A percentile compares a stretch with the other conserved stretches of the same genome.
Conservation (phyloP, 2,113 vertebrate genomes). For the Eretmochelys imbricata region DNA sequence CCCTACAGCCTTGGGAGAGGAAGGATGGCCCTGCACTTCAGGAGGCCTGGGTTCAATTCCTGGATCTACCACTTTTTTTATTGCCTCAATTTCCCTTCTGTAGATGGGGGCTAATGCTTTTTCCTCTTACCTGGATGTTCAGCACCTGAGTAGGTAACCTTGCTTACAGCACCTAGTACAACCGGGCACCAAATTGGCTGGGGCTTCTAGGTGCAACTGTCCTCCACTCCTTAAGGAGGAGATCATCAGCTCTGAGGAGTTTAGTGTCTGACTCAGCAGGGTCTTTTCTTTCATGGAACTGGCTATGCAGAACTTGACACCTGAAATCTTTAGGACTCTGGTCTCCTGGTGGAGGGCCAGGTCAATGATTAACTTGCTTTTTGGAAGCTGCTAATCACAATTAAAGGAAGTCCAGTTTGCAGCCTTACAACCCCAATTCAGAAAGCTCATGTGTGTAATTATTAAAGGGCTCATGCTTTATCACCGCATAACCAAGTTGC, state of each 20-base stretch:
- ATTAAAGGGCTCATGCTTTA: conserved; percentile 72
- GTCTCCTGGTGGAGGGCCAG: conserved; percentile 35
- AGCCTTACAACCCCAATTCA: conserved; percentile 20
- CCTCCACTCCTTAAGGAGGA: background rate
- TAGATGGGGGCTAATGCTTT: background rate
- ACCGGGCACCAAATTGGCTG: accelerated
- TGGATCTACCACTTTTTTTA: accelerated
- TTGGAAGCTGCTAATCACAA: conserved; percentile 52
- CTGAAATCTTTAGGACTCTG: conserved; percentile 39
- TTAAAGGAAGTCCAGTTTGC: conserved; percentile 29
- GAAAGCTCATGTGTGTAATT: conserved; percentile 67
- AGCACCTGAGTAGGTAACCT: background rate
- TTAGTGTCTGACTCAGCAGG: background rate
- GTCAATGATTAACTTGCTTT: conserved; percentile 73
- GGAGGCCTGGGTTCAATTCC: accelerated
- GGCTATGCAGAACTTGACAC: conserved; percentile 39
- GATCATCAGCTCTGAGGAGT: background rate
- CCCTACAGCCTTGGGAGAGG: background rate
- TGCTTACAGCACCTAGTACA: background rate
- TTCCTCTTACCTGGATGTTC: background rate
- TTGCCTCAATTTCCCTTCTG: background rate
- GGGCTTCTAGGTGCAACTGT: background rate
- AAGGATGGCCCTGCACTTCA: no score
- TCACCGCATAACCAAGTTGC: conserved; percentile 28
- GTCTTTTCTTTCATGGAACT: background rate